These are phyloP conservation scores for Hoplias malabaricus DNA, from an alignment of 2,113 vertebrate species.

Conservation along the genomic window DNA sequence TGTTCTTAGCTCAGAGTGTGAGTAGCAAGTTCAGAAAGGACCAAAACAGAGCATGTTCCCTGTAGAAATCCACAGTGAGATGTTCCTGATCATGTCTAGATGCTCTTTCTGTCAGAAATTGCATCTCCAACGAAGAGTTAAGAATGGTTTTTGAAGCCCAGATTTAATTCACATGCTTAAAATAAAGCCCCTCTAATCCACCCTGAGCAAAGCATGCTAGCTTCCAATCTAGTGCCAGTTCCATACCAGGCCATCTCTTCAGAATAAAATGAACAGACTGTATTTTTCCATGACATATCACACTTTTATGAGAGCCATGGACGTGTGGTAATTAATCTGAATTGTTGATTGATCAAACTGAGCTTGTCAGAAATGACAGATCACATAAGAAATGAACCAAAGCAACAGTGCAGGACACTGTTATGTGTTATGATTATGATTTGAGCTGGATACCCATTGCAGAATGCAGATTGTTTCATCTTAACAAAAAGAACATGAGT, in stretches of 20 bases:
- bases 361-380: not conserved
- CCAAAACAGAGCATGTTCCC: not conserved
- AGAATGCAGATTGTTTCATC: not conserved
- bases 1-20: not conserved
- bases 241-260: not conserved
- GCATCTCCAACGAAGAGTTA: not conserved
- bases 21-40: too few species aligned
- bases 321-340: not conserved
- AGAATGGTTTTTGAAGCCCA: not conserved
- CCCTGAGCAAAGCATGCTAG: not conserved
- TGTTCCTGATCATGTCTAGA: not conserved
- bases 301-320: not conserved
- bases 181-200: not conserved
- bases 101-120: not conserved
- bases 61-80: not conserved
- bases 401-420: not conserved
- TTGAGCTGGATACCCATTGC: not conserved
- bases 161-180: not conserved
- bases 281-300: not conserved
- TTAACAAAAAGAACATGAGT: constrained; percentile 5
- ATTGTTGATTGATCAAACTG: constrained; percentile 5
- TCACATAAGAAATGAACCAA: not conserved
- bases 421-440: not conserved
- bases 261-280: not conserved
- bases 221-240: not conserved